Conservation (phyloP, 2,888 invertebrate species). For the Doris montereyensis region DNA sequence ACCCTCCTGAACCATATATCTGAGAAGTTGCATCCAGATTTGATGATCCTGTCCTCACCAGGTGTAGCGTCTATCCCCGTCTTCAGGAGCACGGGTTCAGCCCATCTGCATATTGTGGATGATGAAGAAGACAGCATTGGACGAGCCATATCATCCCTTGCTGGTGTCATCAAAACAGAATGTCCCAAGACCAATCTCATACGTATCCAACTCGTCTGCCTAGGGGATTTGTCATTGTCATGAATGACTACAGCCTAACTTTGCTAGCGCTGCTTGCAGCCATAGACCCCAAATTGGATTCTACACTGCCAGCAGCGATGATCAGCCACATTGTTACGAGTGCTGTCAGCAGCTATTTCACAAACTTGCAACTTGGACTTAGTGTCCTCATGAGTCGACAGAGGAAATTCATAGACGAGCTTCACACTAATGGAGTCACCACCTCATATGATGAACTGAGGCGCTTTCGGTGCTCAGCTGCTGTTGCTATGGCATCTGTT, state of each 20-base stretch:
- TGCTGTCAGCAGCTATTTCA: background rate
- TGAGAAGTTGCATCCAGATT: background rate
- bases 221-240: slow-evolving; percentile 9
- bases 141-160: slow-evolving; percentile 10
- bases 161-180: slow-evolving; percentile 7
- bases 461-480: slow-evolving; percentile 50
- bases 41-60: background rate
- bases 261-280: background rate
- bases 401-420: background rate
- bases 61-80: background rate
- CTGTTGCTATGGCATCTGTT: slow-evolving; percentile 40
- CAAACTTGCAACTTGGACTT: background rate
- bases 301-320: background rate
- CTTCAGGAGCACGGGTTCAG: slow-evolving; percentile 7
- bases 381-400: background rate
- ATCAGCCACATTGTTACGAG: background rate
- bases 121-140: background rate
- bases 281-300: background rate
- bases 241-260: slow-evolving; percentile 4
- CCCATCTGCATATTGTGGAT: background rate
- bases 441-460: slow-evolving; percentile 48
- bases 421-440: slow-evolving; percentile 35
- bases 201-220: background rate
- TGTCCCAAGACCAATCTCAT: slow-evolving; percentile 2
- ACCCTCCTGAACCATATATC: background rate